phyloP scores from a whole-genome alignment of 2,113 vertebrate species.

The Rousettus leschenaultii region DNA sequence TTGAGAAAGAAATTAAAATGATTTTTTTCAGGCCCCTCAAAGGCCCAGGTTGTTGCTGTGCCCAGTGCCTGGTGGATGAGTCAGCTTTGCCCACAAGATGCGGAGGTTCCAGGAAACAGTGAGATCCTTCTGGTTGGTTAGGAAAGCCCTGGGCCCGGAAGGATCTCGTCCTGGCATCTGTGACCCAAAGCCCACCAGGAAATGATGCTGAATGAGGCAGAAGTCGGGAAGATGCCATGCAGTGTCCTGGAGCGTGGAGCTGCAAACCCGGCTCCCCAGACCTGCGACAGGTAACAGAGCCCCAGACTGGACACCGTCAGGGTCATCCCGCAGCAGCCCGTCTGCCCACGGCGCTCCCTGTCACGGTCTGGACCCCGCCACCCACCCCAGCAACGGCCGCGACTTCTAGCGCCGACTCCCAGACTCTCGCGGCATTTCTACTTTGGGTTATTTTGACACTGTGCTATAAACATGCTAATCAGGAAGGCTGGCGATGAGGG shows the following conservation, averaged over 20 bases:
- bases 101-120: not conserved
- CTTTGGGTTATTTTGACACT: not conserved
- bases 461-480: not conserved
- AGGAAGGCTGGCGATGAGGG: not conserved
- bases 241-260: not conserved
- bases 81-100: not conserved
- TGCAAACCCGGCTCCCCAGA: not conserved
- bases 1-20: not conserved
- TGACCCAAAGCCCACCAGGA: not conserved
- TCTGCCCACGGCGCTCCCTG: not conserved
- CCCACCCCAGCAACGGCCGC: not conserved
- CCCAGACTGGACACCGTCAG: accelerated
- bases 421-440: accelerated
- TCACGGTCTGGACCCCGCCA: not conserved
- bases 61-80: not conserved
- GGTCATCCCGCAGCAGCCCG: not conserved
- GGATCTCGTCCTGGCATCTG: accelerated
- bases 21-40: not conserved
- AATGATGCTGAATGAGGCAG: not conserved
- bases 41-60: accelerated
- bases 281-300: too few species aligned
- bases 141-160: not conserved
- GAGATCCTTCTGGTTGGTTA: accelerated
- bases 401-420: too few species aligned
- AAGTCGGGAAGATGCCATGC: not conserved